A percentile compares a stretch with the other conserved stretches of the same genome.
Conservation (phyloP, 2,888 invertebrate species). For the Drosophila engyochracea region DNA sequence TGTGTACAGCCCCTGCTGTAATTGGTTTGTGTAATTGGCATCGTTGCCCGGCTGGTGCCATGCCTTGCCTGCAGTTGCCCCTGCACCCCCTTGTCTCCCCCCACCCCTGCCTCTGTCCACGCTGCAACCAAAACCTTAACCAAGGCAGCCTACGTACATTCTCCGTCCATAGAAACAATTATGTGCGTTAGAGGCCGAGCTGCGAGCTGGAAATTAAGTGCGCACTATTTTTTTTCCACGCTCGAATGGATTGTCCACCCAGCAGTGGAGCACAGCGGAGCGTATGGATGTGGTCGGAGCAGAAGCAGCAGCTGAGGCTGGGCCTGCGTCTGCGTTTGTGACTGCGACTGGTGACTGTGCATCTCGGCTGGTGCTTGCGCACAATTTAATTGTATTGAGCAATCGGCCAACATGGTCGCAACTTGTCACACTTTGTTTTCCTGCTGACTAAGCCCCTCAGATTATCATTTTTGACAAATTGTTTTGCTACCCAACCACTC, state of each 20-base stretch:
- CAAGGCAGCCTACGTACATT: conserved; percentile 11
- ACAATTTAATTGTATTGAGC: conserved; percentile 70
- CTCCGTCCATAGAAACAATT: conserved; percentile 68
- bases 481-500: conserved; percentile 45
- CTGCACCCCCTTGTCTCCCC: not conserved
- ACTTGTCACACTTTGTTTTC: conserved; percentile 36
- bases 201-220: conserved; percentile 68
- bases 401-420: conserved; percentile 48
- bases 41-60: conserved; percentile 75
- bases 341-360: conserved; percentile 6
- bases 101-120: not conserved
- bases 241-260: conserved; percentile 5
- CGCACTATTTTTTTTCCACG: conserved; percentile 42
- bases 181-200: conserved; percentile 70
- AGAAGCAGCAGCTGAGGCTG: not conserved
- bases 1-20: conserved; percentile 71
- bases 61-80: conserved; percentile 1
- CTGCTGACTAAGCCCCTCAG: conserved; percentile 60
- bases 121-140: conserved; percentile 17
- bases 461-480: conserved; percentile 80
- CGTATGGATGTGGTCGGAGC: conserved; percentile 1
- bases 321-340: not conserved
- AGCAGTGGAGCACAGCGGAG: not conserved
- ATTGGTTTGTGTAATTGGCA: conserved; percentile 81
- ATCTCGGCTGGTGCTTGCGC: conserved; percentile 9